Evolutionary conservation across 2,797 vertebrate species (phyloP).

Genomic region (Spheniscus humboldti): DNA sequence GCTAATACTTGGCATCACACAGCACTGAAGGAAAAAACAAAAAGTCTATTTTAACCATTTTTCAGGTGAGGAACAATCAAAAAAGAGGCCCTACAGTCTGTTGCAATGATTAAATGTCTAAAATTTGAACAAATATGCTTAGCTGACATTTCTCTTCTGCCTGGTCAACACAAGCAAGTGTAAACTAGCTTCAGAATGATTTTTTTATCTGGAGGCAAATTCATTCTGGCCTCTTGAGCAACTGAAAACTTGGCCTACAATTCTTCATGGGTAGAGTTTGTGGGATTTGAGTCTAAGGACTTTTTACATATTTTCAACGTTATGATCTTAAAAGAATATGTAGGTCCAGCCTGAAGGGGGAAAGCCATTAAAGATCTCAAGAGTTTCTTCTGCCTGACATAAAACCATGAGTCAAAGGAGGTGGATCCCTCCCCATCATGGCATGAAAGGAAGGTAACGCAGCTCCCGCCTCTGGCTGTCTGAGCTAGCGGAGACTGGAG

Average conservation of each 20-base stretch:
- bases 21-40: not conserved
- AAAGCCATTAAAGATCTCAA: not conserved
- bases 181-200: not conserved
- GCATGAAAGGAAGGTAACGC: not conserved
- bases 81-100: not conserved
- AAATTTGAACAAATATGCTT: not conserved
- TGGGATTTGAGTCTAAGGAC: not conserved
- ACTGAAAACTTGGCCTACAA: not conserved
- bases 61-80: not conserved
- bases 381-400: not conserved
- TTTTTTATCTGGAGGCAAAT: not conserved
- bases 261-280: not conserved
- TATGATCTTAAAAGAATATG: not conserved
- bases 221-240: not conserved
- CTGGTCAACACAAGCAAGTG: not conserved
- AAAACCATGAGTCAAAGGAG: not conserved
- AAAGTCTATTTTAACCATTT: not conserved
- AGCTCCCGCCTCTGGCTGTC: not conserved
- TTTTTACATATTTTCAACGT: not conserved
- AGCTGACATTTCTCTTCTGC: not conserved
- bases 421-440: not conserved
- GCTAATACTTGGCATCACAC: not conserved
- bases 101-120: not conserved
- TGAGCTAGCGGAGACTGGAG: fast-evolving
- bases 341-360: not conserved